These are phyloP conservation scores for Harlomillsia oculata DNA, from an alignment of 1,140 invertebrate genomes.

Conservation along the genomic window DNA sequence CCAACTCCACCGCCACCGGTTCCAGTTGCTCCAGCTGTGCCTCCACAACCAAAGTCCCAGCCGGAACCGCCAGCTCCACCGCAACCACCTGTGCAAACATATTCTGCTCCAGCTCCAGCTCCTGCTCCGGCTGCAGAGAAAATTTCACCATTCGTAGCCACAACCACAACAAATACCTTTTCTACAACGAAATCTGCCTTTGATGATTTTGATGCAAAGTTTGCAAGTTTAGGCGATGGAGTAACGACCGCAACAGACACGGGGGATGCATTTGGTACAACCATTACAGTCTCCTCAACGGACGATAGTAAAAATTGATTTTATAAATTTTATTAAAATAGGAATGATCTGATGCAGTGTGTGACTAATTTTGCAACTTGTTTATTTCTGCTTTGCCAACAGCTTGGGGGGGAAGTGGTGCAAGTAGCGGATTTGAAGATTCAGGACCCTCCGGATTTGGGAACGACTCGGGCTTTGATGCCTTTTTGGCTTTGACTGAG, in stretches of 20 bases:
- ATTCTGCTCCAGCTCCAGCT: background rate
- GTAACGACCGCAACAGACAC: conserved; percentile 45
- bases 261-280: conserved; percentile 74
- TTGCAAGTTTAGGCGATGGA: conserved; percentile 2
- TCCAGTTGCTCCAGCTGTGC: conserved; percentile 17
- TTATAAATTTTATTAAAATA: too few relatives aligned
- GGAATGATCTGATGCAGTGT: too few relatives aligned
- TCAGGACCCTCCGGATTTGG: conserved; percentile 37
- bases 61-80: conserved; percentile 30
- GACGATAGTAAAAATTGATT: too few relatives aligned
- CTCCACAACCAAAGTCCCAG: conserved; percentile 22
- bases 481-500: conserved; percentile 68
- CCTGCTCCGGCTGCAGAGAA: conserved; percentile 19
- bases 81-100: conserved; percentile 11
- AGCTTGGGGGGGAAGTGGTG: conserved; percentile 24
- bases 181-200: too few relatives aligned
- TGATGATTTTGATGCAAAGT: conserved; percentile 38
- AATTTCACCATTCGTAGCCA: conserved; percentile 17
- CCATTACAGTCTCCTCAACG: conserved; percentile 9
- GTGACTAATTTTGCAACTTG: too few relatives aligned
- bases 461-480: conserved; percentile 63
- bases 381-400: too few relatives aligned
- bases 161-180: too few relatives aligned
- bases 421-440: conserved; percentile 50
- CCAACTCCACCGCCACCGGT: background rate